Evolutionary conservation across 2,888 invertebrate genomes (phyloP), one percentile per base, ranked within the genome.

Genomic region (Tetranychus piercei): DNA sequence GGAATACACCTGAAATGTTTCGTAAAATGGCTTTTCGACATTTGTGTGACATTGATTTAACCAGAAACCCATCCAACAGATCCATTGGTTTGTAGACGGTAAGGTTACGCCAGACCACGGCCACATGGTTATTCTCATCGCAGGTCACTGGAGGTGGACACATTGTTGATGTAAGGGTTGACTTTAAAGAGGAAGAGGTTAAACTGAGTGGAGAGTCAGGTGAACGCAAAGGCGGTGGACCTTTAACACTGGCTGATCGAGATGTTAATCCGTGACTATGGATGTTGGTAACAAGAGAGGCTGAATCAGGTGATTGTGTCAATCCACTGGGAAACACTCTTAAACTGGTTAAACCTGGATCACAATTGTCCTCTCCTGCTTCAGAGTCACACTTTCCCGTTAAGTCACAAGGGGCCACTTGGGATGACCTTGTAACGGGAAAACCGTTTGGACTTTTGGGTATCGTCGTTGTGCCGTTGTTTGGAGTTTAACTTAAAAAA

Each of bases 61-160:
- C 34, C 34, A 69, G 20, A 22, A 20, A 69, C 11, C 69, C 69
- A 22, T 69, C 69, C 5, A 69, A 22, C 11, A 69, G 34, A 23
- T 69, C 69, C 69, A 69, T 69, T 22, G 73, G 73, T 20, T 73
- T 23, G 23, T 73, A 73, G 18, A 73, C 65, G 55, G 73, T 65
- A 9, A 73, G 44, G 44, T 73, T 73, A 22, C 44, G 34, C 73
- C 73, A 73, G 15, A 73, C 23, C 20, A 73, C 34, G 18, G 73
- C 73, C 1, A 73, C 72, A 23, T 23, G 69, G 22, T 20, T 23
- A 11, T 20, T 23, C 9, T 69, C 69, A 23, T 69, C 69, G n/a
- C 20, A 11, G 20, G 34, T 69, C 34, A 69, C 20, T 69, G n/a
- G 15, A 69, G 55, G 55, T 55, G 55, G 55, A 55, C 55, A 55